These are phyloP conservation scores for Biston betularia DNA, from an alignment of 2,888 invertebrate species.

Conservation along the genomic window DNA sequence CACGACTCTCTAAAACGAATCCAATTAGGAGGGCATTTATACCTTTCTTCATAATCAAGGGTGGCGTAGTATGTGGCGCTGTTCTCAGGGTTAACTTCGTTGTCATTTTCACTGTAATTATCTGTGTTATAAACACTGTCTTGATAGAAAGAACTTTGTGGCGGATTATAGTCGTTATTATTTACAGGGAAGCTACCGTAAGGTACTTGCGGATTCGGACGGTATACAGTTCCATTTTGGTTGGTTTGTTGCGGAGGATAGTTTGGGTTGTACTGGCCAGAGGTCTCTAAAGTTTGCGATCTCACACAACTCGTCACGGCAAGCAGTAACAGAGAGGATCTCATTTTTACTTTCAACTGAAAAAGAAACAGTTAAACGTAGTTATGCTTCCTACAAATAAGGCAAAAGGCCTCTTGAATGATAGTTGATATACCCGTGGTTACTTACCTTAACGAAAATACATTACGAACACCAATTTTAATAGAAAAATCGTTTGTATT, in stretches of 20 bases:
- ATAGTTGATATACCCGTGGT: neutral
- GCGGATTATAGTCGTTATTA: constrained; percentile 66
- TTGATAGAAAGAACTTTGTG: constrained; percentile 79
- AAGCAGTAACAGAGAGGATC: constrained; percentile 63
- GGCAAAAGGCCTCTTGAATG: neutral
- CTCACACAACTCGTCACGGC: constrained; percentile 63
- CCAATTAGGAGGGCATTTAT: constrained; percentile 95
- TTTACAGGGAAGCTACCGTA: constrained; percentile 78
- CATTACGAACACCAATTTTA: constrained; percentile 42
- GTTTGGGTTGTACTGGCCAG: constrained; percentile 67
- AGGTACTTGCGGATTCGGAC: constrained; percentile 71
- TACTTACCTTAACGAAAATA: constrained; percentile 37
- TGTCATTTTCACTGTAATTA: constrained; percentile 67
- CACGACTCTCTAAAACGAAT: constrained; percentile 92
- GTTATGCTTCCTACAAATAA: neutral
- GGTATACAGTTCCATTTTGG: constrained; percentile 67
- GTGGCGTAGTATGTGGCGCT: constrained; percentile 75
- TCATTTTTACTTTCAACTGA: constrained; percentile 62
- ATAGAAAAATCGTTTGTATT: constrained; percentile 53
- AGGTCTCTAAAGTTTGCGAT: constrained; percentile 67
- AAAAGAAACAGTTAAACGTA: constrained; percentile 35
- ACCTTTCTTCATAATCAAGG: constrained; percentile 77
- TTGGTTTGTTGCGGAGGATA: constrained; percentile 66
- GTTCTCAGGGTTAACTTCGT: constrained; percentile 74
- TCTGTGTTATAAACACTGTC: constrained; percentile 67